Percentiles rank a stretch among this genome's conserved stretches.
These are phyloP conservation scores for Cantharis nigra DNA, from an alignment of 2,888 invertebrate genomes.

Conservation along the genomic window DNA sequence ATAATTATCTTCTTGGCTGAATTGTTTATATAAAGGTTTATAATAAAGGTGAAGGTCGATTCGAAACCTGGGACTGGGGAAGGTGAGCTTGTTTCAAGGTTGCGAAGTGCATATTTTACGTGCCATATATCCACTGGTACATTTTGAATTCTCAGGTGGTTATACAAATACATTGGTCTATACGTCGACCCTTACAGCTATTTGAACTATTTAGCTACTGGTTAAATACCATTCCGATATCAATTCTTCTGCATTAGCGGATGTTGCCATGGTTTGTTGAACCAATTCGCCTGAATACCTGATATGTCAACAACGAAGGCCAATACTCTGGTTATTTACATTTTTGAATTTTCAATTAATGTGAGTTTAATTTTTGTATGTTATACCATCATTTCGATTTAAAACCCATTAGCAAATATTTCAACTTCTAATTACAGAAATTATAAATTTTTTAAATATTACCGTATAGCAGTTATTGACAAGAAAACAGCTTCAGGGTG, in stretches of 20 bases:
- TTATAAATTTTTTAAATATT: too few species aligned
- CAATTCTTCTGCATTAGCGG: slow-evolving; percentile 13
- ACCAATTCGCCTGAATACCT: slow-evolving; percentile 12
- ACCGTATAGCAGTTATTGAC: too few species aligned
- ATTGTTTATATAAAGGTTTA: slow-evolving; percentile 23
- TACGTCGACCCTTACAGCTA: slow-evolving; percentile 14
- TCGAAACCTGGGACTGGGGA: slow-evolving; percentile 19
- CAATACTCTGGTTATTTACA: neutral
- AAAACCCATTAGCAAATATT: neutral
- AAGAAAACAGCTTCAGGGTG: too few species aligned
- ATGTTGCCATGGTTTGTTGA: slow-evolving; percentile 19
- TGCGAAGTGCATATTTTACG: slow-evolving; percentile 28
- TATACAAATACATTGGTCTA: neutral
- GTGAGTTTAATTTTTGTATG: neutral
- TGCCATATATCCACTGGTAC: slow-evolving; percentile 19
- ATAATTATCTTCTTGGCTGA: slow-evolving; percentile 15
- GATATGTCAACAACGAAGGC: slow-evolving; percentile 7
- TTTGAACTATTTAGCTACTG: slow-evolving; percentile 21
- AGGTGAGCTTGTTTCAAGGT: slow-evolving; percentile 27
- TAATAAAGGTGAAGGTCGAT: slow-evolving; percentile 30
- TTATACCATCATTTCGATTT: neutral
- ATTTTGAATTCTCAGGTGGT: slow-evolving; percentile 12
- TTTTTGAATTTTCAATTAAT: neutral
- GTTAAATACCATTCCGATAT: slow-evolving; percentile 12
- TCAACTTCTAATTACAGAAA: neutral